phyloP scores from a whole-genome alignment of 2,888 invertebrate species.

The Escarpia spicata region DNA sequence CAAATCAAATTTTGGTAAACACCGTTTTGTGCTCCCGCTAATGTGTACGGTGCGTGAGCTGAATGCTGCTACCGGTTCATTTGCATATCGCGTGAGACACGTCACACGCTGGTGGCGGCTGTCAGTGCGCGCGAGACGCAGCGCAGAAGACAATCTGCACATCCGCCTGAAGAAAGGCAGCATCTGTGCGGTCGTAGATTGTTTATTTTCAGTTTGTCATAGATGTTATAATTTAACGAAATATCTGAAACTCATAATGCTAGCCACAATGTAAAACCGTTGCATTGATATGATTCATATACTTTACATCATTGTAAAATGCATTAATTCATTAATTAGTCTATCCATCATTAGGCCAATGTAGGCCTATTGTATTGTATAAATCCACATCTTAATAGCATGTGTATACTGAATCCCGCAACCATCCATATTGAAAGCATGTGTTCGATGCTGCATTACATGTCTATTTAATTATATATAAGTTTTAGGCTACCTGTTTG shows the following conservation, averaged over 20 bases:
- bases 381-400: too few species aligned
- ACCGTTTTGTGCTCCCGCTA: conserved; percentile 1
- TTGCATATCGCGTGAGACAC: neutral
- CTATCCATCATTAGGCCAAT: too few species aligned
- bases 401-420: too few species aligned
- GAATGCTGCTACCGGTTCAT: neutral
- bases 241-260: neutral
- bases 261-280: neutral
- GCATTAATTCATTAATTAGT: neutral
- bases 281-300: neutral
- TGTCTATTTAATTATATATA: too few species aligned
- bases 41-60: neutral
- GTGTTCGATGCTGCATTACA: too few species aligned
- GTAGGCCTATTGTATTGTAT: too few species aligned
- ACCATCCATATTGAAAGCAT: too few species aligned
- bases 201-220: neutral
- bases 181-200: neutral
- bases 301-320: neutral
- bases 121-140: neutral
- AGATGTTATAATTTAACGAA: neutral
- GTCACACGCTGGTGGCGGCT: neutral
- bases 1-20: conserved; percentile 3
- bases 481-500: too few species aligned
- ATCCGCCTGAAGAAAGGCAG: neutral
- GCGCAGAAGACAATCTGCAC: neutral